Evolutionary conservation across 35 echinoderm and acorn worm species (phyloP).

Genomic region (Lytechinus pictus): DNA sequence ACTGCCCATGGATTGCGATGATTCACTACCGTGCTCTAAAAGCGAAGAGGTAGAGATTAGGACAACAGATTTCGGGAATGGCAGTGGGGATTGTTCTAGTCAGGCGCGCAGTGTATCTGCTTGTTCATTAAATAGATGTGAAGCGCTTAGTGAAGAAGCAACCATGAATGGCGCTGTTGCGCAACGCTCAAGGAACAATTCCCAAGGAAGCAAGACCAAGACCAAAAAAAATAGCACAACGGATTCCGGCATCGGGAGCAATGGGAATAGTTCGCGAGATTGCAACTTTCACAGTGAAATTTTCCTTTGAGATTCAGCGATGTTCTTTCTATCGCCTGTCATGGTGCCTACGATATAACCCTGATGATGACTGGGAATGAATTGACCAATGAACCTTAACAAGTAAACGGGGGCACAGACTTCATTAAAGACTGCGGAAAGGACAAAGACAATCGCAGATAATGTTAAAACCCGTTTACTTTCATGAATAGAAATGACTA

Average conservation of each 20-base stretch:
- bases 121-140: conserved; percentile 43
- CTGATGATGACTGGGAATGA: neutral
- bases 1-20: conserved; percentile 29
- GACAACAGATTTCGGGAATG: conserved; percentile 41
- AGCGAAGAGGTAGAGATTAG: conserved; percentile 49
- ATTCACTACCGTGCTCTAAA: conserved; percentile 10
- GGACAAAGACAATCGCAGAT: conserved; percentile 1
- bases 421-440: neutral
- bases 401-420: neutral
- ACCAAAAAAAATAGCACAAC: conserved; percentile 64
- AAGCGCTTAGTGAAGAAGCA: neutral
- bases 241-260: conserved; percentile 67
- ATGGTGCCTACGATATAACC: neutral
- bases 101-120: conserved; percentile 36
- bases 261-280: conserved; percentile 65
- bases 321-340: neutral
- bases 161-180: conserved; percentile 34
- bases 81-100: conserved; percentile 30
- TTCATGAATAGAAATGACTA: neutral
- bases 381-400: neutral
- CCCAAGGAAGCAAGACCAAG: conserved; percentile 41
- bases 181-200: conserved; percentile 38
- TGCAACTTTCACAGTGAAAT: conserved; percentile 60
- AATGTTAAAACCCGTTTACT: neutral
- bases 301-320: conserved; percentile 43